These are phyloP conservation scores for Rafetus swinhoei DNA, from an alignment of 2,113 vertebrate species.

Conservation along the genomic window DNA sequence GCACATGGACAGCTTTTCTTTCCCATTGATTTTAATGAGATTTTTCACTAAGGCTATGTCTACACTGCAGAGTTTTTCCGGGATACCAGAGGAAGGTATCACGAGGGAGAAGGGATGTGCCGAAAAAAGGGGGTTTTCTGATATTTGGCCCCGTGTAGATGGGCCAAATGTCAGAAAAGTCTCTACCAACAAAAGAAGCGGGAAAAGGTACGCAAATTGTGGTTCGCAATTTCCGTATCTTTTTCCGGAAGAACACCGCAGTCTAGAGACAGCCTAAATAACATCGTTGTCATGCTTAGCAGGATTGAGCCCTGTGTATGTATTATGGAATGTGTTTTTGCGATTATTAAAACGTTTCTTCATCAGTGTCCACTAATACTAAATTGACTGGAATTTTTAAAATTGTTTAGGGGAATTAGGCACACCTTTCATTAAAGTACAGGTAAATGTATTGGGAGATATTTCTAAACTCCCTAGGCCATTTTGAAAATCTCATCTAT, in stretches of 20 bases:
- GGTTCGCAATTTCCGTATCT: too few species aligned
- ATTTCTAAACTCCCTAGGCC: neutral
- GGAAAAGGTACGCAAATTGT: too few species aligned
- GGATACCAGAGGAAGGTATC: too few species aligned
- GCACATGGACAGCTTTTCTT: neutral
- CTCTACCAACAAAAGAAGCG: too few species aligned
- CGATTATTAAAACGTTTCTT: neutral
- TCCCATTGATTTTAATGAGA: neutral
- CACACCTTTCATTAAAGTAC: neutral
- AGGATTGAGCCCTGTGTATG: neutral
- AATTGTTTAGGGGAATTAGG: neutral
- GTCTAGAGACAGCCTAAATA: neutral
- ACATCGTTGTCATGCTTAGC: neutral
- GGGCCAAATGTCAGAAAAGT: too few species aligned
- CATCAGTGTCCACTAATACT: neutral
- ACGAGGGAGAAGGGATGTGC: too few species aligned
- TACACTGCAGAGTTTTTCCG: too few species aligned
- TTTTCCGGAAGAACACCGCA: too few species aligned
- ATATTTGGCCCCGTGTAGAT: too few species aligned
- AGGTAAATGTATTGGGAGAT: neutral
- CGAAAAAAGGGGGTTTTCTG: too few species aligned
- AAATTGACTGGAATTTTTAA: neutral
- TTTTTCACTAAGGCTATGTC: neutral
- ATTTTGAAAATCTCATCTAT: neutral
- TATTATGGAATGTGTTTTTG: neutral